Conservation (phyloP, 2,113 vertebrate genomes). For the Odocoileus hemionus region DNA sequence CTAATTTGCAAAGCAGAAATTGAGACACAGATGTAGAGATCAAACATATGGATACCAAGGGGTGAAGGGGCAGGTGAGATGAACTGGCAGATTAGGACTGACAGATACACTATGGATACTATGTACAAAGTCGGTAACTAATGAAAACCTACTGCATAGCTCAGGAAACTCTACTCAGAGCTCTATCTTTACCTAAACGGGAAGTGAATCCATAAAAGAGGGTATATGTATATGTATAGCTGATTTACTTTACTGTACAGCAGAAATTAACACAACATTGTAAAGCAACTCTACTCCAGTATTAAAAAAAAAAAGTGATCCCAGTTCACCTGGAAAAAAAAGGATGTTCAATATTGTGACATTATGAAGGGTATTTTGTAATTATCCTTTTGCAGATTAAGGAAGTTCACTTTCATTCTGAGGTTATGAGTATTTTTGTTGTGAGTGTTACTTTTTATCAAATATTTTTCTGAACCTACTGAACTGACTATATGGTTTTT, state of each 20-base stretch:
- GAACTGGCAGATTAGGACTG: neutral
- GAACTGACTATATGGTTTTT: neutral
- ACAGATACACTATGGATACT: neutral
- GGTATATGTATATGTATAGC: neutral
- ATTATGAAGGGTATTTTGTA: neutral
- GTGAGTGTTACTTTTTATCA: neutral
- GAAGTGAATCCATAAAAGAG: neutral
- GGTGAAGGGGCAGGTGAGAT: neutral
- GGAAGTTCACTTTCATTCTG: neutral
- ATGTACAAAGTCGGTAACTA: neutral
- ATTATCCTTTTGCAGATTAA: neutral
- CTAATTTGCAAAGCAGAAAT: neutral
- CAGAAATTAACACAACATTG: neutral
- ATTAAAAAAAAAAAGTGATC: neutral
- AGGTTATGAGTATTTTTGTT: neutral
- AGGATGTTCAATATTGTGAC: neutral
- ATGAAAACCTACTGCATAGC: neutral
- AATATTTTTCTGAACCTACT: neutral
- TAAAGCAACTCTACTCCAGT: neutral
- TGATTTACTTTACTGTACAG: neutral
- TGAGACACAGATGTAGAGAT: neutral
- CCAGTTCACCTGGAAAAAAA: neutral
- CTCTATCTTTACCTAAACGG: neutral
- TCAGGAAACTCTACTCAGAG: neutral
- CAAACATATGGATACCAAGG: neutral